phyloP scores from a whole-genome alignment of 1,140 invertebrate genomes.

The Pogonus chalceus region DNA sequence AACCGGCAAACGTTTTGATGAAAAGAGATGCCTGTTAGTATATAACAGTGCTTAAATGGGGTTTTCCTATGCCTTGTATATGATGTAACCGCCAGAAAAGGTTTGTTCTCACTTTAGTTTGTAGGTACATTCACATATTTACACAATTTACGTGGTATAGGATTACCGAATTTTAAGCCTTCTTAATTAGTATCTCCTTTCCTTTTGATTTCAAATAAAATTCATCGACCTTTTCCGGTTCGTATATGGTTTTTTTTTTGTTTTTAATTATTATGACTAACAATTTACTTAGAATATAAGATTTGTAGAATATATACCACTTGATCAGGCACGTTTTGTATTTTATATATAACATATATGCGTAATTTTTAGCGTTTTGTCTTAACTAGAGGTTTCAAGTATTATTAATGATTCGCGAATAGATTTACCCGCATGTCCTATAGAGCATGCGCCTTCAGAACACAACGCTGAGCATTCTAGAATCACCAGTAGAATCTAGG shows the following conservation, averaged over 20 bases:
- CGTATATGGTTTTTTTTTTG: neutral
- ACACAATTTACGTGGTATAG: neutral
- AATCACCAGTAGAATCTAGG: constrained; percentile 2
- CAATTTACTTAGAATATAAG: neutral
- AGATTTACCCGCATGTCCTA: neutral
- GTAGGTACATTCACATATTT: neutral
- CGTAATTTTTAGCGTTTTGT: neutral
- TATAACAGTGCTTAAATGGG: neutral
- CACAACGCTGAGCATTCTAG: constrained; percentile 3
- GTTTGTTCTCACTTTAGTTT: too few relatives aligned
- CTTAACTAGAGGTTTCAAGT: neutral
- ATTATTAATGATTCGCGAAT: neutral
- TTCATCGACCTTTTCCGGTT: neutral
- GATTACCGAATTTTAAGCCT: neutral
- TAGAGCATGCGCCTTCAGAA: constrained; percentile 3
- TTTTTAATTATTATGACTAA: neutral
- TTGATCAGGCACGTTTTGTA: neutral
- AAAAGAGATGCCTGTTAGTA: neutral
- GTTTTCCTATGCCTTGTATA: neutral
- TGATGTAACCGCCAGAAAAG: too few relatives aligned
- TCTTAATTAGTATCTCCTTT: neutral
- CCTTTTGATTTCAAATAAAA: neutral
- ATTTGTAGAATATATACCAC: neutral
- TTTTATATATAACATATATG: neutral
- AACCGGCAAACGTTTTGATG: neutral